Evolutionary conservation across 2,888 invertebrate genomes (phyloP).

Genomic region (Scotopteryx bipunctaria): DNA sequence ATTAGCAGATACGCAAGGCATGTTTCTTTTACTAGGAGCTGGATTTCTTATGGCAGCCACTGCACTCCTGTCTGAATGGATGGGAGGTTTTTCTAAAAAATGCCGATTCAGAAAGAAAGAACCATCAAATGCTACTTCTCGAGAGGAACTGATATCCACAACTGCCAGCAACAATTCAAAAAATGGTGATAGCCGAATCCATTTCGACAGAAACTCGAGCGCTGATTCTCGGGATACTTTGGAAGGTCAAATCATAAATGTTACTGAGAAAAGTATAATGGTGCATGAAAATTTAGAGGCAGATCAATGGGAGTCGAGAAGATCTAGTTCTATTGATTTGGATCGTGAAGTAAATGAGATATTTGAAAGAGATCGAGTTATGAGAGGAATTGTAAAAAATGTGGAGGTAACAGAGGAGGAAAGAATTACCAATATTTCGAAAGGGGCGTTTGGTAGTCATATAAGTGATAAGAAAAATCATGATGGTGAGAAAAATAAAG

Average conservation of each 20-base stretch:
- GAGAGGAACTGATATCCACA: conserved; percentile 50
- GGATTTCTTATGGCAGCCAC: conserved; percentile 87
- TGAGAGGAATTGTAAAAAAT: conserved; percentile 42
- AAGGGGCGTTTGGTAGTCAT: conserved; percentile 59
- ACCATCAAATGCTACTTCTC: conserved; percentile 43
- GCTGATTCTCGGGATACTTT: conserved; percentile 60
- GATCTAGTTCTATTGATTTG: conserved; percentile 70
- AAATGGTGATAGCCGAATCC: conserved; percentile 46
- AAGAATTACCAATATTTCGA: conserved; percentile 49
- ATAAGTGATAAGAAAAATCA: conserved; percentile 28
- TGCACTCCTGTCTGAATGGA: conserved; percentile 87
- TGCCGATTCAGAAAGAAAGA: conserved; percentile 66
- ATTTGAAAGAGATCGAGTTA: conserved; percentile 61
- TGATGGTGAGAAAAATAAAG: neutral
- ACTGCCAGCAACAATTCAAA: conserved; percentile 40
- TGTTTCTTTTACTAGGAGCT: conserved; percentile 88
- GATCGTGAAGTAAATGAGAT: conserved; percentile 72
- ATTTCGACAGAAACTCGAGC: conserved; percentile 51
- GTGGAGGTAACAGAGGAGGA: conserved; percentile 43
- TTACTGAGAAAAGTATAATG: conserved; percentile 60
- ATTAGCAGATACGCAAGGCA: conserved; percentile 91
- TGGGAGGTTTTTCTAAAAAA: conserved; percentile 86
- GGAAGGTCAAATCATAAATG: conserved; percentile 64
- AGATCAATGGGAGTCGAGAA: conserved; percentile 54
- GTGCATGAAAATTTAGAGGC: conserved; percentile 58